These are phyloP conservation scores for Halcyon malimbica DNA, from an alignment of 2,113 vertebrate species.

Conservation along the genomic window DNA sequence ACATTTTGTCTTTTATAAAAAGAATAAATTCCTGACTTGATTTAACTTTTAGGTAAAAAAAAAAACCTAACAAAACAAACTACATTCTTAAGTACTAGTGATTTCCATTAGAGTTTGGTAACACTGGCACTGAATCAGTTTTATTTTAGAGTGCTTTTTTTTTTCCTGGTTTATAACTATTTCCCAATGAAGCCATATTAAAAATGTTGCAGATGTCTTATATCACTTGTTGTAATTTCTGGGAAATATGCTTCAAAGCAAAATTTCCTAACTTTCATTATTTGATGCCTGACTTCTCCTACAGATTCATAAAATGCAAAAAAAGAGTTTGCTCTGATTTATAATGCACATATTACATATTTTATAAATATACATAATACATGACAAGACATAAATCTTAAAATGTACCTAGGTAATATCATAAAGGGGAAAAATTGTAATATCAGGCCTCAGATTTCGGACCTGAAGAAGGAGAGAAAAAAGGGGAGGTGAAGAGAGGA, in stretches of 20 bases:
- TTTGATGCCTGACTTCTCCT: background rate
- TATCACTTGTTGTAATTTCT: background rate
- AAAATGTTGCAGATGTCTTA: background rate
- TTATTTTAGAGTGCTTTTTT: background rate
- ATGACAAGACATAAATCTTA: background rate
- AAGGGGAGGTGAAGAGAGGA: background rate
- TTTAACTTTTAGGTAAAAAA: background rate
- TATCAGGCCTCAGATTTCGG: background rate
- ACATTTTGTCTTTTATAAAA: background rate
- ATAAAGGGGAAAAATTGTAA: background rate
- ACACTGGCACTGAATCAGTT: background rate
- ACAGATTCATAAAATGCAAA: background rate
- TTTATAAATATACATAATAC: background rate
- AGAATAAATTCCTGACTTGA: background rate
- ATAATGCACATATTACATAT: background rate
- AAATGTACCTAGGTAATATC: background rate
- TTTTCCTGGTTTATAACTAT: background rate
- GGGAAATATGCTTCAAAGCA: background rate
- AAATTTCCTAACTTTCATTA: background rate
- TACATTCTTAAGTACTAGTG: background rate
- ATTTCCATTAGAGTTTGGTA: background rate
- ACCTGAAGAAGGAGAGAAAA: background rate
- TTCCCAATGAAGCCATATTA: background rate
- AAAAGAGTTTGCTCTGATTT: background rate
- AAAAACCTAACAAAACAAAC: background rate